phyloP scores from a whole-genome alignment of 1,140 invertebrate genomes.

The Drosophila truncata region DNA sequence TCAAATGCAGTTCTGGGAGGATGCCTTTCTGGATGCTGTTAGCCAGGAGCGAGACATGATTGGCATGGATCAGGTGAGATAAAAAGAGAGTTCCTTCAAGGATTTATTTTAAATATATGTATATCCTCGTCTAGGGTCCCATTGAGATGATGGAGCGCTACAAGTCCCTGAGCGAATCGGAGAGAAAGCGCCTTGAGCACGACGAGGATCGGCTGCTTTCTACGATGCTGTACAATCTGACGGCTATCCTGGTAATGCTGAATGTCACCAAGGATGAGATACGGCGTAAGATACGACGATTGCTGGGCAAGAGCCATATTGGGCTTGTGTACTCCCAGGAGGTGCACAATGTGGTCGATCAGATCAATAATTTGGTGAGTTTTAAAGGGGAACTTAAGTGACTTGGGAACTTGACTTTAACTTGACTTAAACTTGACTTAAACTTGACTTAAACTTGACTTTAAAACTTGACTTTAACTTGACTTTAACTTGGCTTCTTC shows the following conservation, averaged over 20 bases:
- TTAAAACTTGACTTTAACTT: too few relatives aligned
- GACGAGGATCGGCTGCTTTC: conserved; percentile 99
- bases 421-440: too few relatives aligned
- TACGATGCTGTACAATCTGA: conserved; percentile 98
- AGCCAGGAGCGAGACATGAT: conserved; percentile 99
- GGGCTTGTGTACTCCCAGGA: conserved; percentile 98
- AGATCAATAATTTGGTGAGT: conserved; percentile 96
- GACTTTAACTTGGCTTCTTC: background rate
- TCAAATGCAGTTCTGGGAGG: conserved; percentile 99
- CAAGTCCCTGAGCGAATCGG: conserved; percentile 96
- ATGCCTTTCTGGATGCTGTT: conserved; percentile 99
- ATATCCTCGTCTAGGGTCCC: conserved; percentile 88
- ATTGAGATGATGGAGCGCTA: conserved; percentile 99
- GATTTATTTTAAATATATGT: background rate
- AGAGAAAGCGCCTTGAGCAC: conserved; percentile 97
- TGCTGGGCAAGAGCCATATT: conserved; percentile 99
- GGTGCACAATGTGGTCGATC: conserved; percentile 98
- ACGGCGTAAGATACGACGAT: conserved; percentile 95
- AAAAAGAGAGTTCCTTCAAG: too few relatives aligned
- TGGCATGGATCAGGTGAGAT: conserved; percentile 96
- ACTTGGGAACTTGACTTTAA: too few relatives aligned
- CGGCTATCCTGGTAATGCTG: conserved; percentile 98
- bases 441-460: too few relatives aligned
- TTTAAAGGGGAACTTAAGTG: background rate
- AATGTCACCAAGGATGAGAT: conserved; percentile 94